Base-by-base conservation (phyloP, 2,888 invertebrate species). In the Plusia festucae region DNA sequence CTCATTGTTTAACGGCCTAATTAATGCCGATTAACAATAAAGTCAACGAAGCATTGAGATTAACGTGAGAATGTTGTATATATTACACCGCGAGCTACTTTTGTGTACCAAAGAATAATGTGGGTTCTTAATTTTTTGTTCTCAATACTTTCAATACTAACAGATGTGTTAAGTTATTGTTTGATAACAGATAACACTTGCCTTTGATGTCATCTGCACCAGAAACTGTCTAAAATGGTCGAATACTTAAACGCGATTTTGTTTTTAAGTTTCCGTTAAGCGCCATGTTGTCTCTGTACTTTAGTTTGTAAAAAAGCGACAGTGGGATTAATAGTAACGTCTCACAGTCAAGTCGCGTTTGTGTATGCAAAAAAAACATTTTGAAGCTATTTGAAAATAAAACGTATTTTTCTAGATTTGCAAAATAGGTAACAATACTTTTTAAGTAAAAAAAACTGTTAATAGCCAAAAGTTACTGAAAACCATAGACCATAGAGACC, bases 1-100 rank as follows among this genome's bases (percentile, higher is more conserved):
- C 72, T 76, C 81, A 85, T 85, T 87, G 84, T 88, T 69, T 67
- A 76, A 63, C 78, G 81, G 64, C 73, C 82, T 85, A 84, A 86
- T 88, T 86, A 85, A 72, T 78, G 59, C 62, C 60, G 83, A 85
- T 86, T 73, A 73, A 76, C 53, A 78, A 86, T 79, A 81, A 82
- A 65, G 58, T 60, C 65, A 70, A 71, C 68, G 60, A 63, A 65
- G 40, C 73, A 65, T 74, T 78, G 65, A 77, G 73, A 71, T 71
- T 68, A 71, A 80, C 79, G 73, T 68, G 59, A 22, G 64, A 73
- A 60, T 75, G 64, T 57, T 49, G 22, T 51, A 44, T 53, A 57
- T 52, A 60, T 64, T 66, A 57, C 53, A 60, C 27, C 72, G 75
- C 65, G 69, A 75, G 68, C 49, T 11, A 53, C 53, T 63, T 65